A percentile compares a stretch with the other conserved stretches of the same genome.
Evolutionary conservation across 2,888 invertebrate species (phyloP).

Genomic region (Syrphus vitripennis): DNA sequence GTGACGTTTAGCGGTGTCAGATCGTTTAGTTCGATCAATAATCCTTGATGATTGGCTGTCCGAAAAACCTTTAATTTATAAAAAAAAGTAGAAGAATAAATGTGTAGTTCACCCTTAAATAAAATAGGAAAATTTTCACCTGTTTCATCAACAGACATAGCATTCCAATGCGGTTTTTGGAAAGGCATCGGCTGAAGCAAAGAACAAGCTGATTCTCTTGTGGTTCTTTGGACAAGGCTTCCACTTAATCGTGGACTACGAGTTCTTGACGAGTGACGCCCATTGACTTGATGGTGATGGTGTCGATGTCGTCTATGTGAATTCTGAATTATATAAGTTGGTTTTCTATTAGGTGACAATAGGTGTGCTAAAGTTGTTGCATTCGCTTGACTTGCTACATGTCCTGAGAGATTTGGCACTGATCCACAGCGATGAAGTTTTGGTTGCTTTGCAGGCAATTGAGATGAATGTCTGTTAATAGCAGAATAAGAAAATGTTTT

Average conservation of each 20-base stretch:
- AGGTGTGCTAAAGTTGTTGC: slow-evolving; percentile 75
- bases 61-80: slow-evolving; percentile 12
- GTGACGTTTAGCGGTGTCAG: slow-evolving; percentile 87
- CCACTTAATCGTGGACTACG: slow-evolving; percentile 77
- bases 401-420: slow-evolving; percentile 82
- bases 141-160: slow-evolving; percentile 91
- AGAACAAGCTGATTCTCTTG: slow-evolving; percentile 78
- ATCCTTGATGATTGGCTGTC: slow-evolving; percentile 80
- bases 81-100: neutral
- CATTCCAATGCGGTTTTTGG: slow-evolving; percentile 85
- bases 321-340: slow-evolving; percentile 76
- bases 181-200: slow-evolving; percentile 85
- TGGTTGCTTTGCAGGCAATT: slow-evolving; percentile 78
- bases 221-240: slow-evolving; percentile 78
- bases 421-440: slow-evolving; percentile 83
- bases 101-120: too few relatives aligned
- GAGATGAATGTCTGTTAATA: slow-evolving; percentile 77
- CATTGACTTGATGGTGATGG: slow-evolving; percentile 75
- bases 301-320: slow-evolving; percentile 76
- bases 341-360: slow-evolving; percentile 78
- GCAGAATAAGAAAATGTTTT: slow-evolving; percentile 20
- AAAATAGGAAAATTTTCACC: slow-evolving; percentile 78
- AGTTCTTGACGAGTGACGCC: slow-evolving; percentile 76
- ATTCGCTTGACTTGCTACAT: slow-evolving; percentile 70
- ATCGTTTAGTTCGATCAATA: slow-evolving; percentile 83